Evolutionary conservation across 1,140 invertebrate genomes (phyloP), one percentile per base, ranked within the genome.

Genomic region (Nautilus pompilius): DNA sequence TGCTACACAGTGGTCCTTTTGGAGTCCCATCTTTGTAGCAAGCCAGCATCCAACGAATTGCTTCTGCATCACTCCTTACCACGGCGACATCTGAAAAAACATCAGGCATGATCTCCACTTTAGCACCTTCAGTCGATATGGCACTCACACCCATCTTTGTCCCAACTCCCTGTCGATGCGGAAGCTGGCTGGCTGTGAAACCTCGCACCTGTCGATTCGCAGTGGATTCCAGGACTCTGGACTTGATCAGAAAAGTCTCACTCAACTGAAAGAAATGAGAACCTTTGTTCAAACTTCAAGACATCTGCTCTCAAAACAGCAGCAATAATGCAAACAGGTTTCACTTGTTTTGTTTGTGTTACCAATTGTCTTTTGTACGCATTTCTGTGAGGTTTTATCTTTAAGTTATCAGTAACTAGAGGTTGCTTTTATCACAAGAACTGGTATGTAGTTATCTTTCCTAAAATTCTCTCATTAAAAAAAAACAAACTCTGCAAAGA

Each of bases 101-200:
- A 24, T 75, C 76, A 6, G 62, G 57, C 3, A 58, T 45, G n/a
- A 77, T 63, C 24, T 72, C 59, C 17, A 77, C 64, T 10, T 60
- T 54, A 22, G 66, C 70, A 2, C 72, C 69, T 49, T 58, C 67
- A 26, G 60, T 67, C 6, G 70, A 56, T 20, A 73, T 58, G 13
- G 34, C 60, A 20, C 41, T 60, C 3, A 73, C 62, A 17, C 60
- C 63, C 49, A 68, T 65, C 24, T 69, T 60, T 28, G 65, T 33
- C 26, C 61, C 58, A n/a, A 33, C 60, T 34, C 60, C 58, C 13
- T 62, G 64, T 48, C n/a, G n/a, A n/a, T 69, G 63, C 20, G 69
- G 74, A n/a, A 73, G 49, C 46, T 75, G 72, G n/a, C 57, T 69
- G 33, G 71, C 65, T 26, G 76, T 78, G 60, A 78, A 79, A 15